Base-by-base conservation (phyloP, 2,888 invertebrate species). In the Lasioglossum lativentre region DNA sequence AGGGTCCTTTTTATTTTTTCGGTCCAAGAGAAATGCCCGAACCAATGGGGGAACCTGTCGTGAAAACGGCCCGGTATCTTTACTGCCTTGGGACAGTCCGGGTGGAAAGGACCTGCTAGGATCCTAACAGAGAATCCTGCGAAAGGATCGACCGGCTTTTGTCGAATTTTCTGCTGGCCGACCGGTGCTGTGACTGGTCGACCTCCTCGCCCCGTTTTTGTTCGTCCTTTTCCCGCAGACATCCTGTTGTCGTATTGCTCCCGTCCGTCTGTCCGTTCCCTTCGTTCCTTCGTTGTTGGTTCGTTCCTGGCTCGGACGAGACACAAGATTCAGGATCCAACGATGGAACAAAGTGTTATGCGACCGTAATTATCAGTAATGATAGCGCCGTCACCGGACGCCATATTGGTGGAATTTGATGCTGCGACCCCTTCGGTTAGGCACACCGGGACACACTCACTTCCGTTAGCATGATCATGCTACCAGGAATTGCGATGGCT, bases 301-400 rank as follows among this genome's bases (percentile, higher is more conserved):
- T 27, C 56, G 27, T 59, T 59, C 14, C 27, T 27, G 59, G 27
- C 27, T 27, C 27, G n/a, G 27, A 59, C 59, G 12, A 59, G 59
- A 14, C 27, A 59, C 59, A 12, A n/a, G 27, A n/a, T n/a, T 1
- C 14, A 59, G 59, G 14, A 59, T 59, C 27, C 59, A 27, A 4
- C 27, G 27, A 70, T 80, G 82, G 75, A 80, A 88, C 80, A 75
- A 90, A 85, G 86, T 90, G 89, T 90, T 85, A 82, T 80, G 75
- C 80, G 71, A 83, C 75, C 76, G 87, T 83, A 90, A 88, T 90
- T 90, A 90, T 90, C 90, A 75, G 76, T 88, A 90, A 90, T 86
- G 90, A 90, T 85, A 90, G 75, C 73, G 34, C 38, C 38, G n/a
- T 87, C 89, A 85, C 81, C 73, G 74, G 34, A 73, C 74, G 81